Evolutionary conservation across 2,888 invertebrate species (phyloP).

Genomic region (Philonicus albiceps): DNA sequence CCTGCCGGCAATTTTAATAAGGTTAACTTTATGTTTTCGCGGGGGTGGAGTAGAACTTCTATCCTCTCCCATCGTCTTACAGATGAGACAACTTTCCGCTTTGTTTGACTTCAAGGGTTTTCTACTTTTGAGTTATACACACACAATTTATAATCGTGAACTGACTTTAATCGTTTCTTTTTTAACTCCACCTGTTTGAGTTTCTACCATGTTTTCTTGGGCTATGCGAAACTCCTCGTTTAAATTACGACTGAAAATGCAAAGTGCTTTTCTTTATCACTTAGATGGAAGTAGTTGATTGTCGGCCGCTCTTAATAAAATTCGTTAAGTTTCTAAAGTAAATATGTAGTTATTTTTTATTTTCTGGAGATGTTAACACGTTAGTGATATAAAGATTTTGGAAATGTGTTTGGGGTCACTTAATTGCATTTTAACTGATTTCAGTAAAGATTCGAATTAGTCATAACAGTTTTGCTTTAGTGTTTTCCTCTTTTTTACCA

Average conservation of each 20-base stretch:
- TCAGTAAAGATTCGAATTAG: no score
- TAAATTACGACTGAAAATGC: neutral
- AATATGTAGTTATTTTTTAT: neutral
- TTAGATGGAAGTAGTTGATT: neutral
- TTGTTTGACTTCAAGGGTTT: constrained; percentile 21
- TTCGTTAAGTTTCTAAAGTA: neutral
- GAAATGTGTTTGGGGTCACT: no score
- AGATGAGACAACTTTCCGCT: constrained; percentile 25
- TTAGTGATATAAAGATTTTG: no score
- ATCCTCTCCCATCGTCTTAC: neutral
- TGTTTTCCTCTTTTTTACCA: no score
- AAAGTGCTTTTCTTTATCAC: neutral
- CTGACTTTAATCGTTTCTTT: neutral
- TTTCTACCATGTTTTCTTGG: neutral
- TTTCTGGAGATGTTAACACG: neutral
- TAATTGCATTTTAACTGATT: no score
- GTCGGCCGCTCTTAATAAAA: neutral
- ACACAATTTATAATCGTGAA: constrained; percentile 9
- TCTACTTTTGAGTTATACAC: constrained; percentile 27
- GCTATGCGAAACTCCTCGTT: neutral
- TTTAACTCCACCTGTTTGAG: constrained; percentile 2
- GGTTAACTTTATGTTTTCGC: constrained; percentile 35
- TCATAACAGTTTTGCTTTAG: no score
- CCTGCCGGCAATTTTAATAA: constrained; percentile 18
- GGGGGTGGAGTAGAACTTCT: neutral